Evolutionary conservation across 2,797 vertebrate genomes (phyloP).

Genomic region (Pangasius larnaudii): DNA sequence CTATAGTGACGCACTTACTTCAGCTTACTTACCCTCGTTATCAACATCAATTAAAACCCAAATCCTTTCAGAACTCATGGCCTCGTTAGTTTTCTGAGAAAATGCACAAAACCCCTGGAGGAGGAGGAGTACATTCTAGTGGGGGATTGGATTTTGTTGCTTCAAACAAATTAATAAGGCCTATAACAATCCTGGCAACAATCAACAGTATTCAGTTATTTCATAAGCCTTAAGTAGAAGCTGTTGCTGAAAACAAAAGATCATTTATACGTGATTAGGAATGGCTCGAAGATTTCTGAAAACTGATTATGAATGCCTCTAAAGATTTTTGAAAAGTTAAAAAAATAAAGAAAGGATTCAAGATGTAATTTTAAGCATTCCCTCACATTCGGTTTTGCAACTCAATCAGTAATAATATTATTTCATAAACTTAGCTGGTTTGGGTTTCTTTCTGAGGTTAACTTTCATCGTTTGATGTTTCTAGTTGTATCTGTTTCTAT

Average conservation of each 20-base stretch:
- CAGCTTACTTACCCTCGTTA: constrained; percentile 77
- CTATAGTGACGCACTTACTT: constrained; percentile 71
- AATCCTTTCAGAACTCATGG: constrained; percentile 71
- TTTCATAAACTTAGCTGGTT: neutral
- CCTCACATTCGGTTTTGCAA: neutral
- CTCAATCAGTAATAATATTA: neutral
- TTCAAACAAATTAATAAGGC: constrained; percentile 68
- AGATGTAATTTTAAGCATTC: neutral
- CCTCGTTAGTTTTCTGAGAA: constrained; percentile 65
- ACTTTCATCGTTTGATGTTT: neutral
- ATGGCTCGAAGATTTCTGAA: constrained; percentile 45
- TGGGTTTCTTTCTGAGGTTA: neutral
- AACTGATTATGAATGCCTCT: constrained; percentile 27
- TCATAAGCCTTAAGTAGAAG: constrained; percentile 50
- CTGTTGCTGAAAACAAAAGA: constrained; percentile 59
- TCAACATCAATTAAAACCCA: constrained; percentile 75
- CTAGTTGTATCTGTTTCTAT: neutral
- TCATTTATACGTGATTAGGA: constrained; percentile 54
- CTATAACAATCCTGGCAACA: constrained; percentile 69
- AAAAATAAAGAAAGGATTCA: neutral
- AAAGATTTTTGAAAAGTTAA: neutral
- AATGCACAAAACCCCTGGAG: constrained; percentile 64
- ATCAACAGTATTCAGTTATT: constrained; percentile 64
- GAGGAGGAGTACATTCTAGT: constrained; percentile 59
- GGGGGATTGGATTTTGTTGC: constrained; percentile 68